Evolutionary conservation across 1,140 invertebrate genomes (phyloP).

Genomic region (Epicauta chinensis): DNA sequence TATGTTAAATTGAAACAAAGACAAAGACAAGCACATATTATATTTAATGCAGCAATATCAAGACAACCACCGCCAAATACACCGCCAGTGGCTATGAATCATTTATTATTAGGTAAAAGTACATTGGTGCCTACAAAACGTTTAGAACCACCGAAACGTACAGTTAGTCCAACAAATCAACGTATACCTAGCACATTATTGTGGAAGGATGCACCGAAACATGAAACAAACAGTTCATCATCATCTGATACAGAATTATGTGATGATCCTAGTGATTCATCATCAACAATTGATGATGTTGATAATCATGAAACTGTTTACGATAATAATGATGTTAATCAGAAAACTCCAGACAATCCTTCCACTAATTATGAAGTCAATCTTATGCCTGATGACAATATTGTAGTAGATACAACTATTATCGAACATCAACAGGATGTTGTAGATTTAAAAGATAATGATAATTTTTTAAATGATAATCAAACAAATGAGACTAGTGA

Average conservation of each 20-base stretch:
- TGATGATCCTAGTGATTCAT: constrained; percentile 54
- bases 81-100: constrained; percentile 71
- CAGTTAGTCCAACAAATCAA: constrained; percentile 22
- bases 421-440: constrained; percentile 6
- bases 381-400: constrained; percentile 36
- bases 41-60: constrained; percentile 67
- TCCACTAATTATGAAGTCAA: too few species aligned
- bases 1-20: constrained; percentile 82
- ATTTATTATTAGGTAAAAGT: constrained; percentile 73
- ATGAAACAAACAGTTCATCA: constrained; percentile 37
- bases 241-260: constrained; percentile 77
- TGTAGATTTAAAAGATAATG: too few species aligned
- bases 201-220: constrained; percentile 61
- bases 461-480: not conserved
- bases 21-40: constrained; percentile 90
- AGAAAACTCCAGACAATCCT: constrained; percentile 24
- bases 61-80: constrained; percentile 54
- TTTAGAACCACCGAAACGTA: constrained; percentile 56
- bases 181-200: constrained; percentile 41
- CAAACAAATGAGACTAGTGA: constrained; percentile 7
- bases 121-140: constrained; percentile 68
- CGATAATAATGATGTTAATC: too few species aligned
- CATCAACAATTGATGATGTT: constrained; percentile 21
- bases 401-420: constrained; percentile 3
- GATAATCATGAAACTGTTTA: too few species aligned